Percentiles rank a stretch among this genome's conserved stretches.
These are phyloP conservation scores for Oriolus oriolus DNA, from an alignment of 2,113 vertebrate genomes.

Conservation along the genomic window DNA sequence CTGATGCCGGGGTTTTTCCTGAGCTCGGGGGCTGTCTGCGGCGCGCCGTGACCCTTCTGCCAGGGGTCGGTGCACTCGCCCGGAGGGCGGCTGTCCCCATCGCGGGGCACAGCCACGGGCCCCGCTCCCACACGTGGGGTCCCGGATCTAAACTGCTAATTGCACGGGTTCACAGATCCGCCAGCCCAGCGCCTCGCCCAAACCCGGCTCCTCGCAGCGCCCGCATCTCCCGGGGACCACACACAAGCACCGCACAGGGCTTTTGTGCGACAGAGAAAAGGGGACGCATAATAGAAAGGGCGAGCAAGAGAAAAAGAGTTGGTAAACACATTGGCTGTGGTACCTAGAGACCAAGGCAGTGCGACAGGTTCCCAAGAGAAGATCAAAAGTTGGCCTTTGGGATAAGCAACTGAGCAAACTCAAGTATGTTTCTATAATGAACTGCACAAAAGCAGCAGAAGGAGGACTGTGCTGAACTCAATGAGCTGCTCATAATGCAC, in stretches of 20 bases:
- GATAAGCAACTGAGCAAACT: constrained; percentile 52
- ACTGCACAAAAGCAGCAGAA: constrained; percentile 15
- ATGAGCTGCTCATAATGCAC: constrained; percentile 19
- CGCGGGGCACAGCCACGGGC: constrained; percentile 1
- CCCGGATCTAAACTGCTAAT: constrained; percentile 68
- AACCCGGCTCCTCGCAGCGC: constrained; percentile 50
- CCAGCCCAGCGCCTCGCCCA: constrained; percentile 22
- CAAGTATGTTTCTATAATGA: constrained; percentile 49
- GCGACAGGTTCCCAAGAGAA: constrained; percentile 67
- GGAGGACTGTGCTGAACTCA: not conserved
- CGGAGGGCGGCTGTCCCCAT: constrained; percentile 23
- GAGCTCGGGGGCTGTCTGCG: constrained; percentile 46
- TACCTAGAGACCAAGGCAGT: constrained; percentile 57
- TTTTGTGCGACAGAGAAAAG: constrained; percentile 62
- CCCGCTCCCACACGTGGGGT: constrained; percentile 69
- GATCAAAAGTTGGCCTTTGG: constrained; percentile 68
- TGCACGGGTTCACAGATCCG: constrained; percentile 69
- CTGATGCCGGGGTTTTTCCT: constrained; percentile 50
- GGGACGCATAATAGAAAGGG: constrained; percentile 36
- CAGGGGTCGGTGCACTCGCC: constrained; percentile 59
- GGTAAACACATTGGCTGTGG: constrained; percentile 65
- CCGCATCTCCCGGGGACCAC: constrained; percentile 75
- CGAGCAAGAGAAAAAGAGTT: constrained; percentile 63
- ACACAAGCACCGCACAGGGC: constrained; percentile 64
- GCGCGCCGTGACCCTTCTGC: constrained; percentile 46